These are phyloP conservation scores for Scyliorhinus canicula DNA, from an alignment of 2,797 vertebrate species.

Conservation along the genomic window DNA sequence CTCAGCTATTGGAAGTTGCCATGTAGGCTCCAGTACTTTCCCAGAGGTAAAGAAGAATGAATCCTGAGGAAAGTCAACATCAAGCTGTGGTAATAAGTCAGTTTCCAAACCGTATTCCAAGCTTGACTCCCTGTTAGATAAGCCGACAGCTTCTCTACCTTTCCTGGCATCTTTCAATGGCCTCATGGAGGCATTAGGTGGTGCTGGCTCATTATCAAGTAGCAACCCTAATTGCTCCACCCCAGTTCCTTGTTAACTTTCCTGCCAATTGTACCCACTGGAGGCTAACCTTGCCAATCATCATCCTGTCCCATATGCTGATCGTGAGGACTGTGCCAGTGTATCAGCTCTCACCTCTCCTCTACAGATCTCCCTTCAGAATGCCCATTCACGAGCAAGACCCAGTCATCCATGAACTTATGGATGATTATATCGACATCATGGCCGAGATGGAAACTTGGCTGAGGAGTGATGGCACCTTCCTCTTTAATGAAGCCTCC, in stretches of 20 bases:
- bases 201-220: background rate
- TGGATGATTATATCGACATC: no score
- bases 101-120: background rate
- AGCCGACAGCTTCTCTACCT: background rate
- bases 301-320: background rate
- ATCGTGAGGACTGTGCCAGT: background rate
- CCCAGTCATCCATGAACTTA: no score
- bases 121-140: background rate
- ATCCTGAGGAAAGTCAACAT: background rate
- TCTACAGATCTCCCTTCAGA: background rate
- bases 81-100: background rate
- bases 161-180: background rate
- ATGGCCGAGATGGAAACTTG: no score
- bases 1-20: background rate
- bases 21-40: background rate
- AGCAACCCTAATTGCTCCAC: background rate
- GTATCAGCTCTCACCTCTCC: background rate
- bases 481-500: no score
- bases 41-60: no score
- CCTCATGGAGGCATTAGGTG: background rate
- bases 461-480: no score
- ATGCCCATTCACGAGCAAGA: background rate
- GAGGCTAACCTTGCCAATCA: background rate
- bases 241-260: background rate
- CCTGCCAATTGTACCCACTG: background rate